Evolutionary conservation across 2,797 vertebrate species (phyloP).

Genomic region (Sandelia bainsii): DNA sequence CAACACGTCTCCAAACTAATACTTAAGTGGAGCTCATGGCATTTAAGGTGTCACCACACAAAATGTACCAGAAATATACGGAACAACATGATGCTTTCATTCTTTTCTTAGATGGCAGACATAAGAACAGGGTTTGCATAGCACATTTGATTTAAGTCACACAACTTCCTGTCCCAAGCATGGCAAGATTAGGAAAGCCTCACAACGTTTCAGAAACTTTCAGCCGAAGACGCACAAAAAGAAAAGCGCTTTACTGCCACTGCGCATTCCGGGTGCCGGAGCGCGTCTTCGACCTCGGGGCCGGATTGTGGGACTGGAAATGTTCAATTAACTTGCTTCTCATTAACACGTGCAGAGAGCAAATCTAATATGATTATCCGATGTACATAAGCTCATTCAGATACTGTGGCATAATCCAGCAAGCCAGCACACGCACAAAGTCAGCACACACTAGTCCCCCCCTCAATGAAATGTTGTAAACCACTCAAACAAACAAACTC

Average conservation of each 20-base stretch:
- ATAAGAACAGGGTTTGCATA: background rate
- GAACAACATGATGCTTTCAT: background rate
- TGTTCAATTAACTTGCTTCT: constrained; percentile 47
- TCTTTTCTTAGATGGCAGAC: background rate
- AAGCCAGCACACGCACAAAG: background rate
- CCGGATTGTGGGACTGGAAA: constrained; percentile 28
- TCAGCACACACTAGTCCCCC: background rate
- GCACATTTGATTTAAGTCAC: background rate
- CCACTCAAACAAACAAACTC: constrained; percentile 46
- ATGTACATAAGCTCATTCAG: constrained; percentile 16
- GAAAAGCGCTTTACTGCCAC: constrained; percentile 24
- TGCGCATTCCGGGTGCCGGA: constrained; percentile 36
- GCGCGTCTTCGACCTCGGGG: constrained; percentile 24
- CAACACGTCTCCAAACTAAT: background rate
- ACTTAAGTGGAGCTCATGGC: background rate
- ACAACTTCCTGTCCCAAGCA: background rate
- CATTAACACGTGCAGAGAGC: constrained; percentile 46
- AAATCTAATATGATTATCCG: constrained; percentile 48
- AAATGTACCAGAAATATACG: background rate
- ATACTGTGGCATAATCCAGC: constrained; percentile 4
- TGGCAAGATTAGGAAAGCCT: background rate
- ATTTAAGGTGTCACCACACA: constrained; percentile 4
- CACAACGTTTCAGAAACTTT: background rate
- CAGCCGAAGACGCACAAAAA: constrained; percentile 11
- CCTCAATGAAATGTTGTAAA: background rate